Evolutionary conservation across 2,113 vertebrate genomes (phyloP).

Genomic region (Rhinoptilus africanus): DNA sequence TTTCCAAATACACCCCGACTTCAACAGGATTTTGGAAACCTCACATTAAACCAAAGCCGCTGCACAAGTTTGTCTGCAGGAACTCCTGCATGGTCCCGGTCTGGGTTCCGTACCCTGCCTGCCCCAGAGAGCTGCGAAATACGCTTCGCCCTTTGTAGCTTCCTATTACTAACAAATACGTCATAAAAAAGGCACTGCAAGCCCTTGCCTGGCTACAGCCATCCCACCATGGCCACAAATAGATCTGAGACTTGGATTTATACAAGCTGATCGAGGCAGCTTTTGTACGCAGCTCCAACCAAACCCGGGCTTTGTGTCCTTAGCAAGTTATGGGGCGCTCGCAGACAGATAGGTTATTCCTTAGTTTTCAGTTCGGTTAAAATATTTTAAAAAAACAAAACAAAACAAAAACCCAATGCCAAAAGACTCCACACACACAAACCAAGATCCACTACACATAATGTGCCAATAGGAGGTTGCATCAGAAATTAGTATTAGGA

Average conservation of each 20-base stretch:
- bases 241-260: not conserved
- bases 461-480: not conserved
- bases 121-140: not conserved
- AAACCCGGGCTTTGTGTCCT: not conserved
- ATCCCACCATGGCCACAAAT: not conserved
- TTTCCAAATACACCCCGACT: not conserved
- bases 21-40: not conserved
- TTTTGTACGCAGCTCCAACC: not conserved
- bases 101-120: accelerated
- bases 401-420: not conserved
- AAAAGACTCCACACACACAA: not conserved
- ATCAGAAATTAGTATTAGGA: not conserved
- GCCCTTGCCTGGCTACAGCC: not conserved
- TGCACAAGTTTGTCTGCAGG: not conserved
- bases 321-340: not conserved
- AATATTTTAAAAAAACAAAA: not conserved
- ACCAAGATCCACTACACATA: not conserved
- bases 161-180: not conserved
- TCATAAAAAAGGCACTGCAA: not conserved
- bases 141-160: not conserved
- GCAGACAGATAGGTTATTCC: not conserved
- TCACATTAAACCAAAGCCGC: not conserved
- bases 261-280: not conserved
- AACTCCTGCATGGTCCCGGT: not conserved
- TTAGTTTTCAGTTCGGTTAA: not conserved